Percentiles rank a stretch among this genome's conserved stretches.
These are phyloP conservation scores for Drosophila lutescens DNA, from an alignment of 2,888 invertebrate species.

Conservation along the genomic window DNA sequence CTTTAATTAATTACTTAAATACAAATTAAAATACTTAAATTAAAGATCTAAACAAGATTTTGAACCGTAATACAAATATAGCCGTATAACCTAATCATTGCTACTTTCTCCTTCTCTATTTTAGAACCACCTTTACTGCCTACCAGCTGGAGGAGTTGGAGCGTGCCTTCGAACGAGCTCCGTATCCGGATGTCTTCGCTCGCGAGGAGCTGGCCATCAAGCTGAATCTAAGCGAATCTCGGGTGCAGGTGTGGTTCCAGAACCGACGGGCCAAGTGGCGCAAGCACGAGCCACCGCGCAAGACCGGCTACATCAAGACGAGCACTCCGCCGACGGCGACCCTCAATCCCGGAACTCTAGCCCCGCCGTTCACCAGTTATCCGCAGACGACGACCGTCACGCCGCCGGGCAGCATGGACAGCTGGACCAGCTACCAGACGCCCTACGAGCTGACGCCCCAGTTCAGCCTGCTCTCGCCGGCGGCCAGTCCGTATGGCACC, in stretches of 20 bases:
- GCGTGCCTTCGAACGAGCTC: conserved; percentile 96
- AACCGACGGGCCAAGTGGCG: conserved; percentile 97
- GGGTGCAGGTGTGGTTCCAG: conserved; percentile 86
- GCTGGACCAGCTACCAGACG: conserved; percentile 91
- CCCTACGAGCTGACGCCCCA: conserved; percentile 92
- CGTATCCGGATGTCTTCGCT: conserved; percentile 98
- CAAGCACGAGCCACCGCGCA: conserved; percentile 96
- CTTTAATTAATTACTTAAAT: too few species aligned
- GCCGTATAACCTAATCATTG: background rate
- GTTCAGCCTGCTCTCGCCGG: conserved; percentile 89
- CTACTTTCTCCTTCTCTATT: conserved; percentile 53
- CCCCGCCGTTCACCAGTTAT: conserved; percentile 87
- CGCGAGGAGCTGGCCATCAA: conserved; percentile 96
- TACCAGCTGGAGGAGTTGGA: conserved; percentile 97
- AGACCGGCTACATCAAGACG: conserved; percentile 91
- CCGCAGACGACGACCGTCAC: conserved; percentile 87
- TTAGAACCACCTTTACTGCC: conserved; percentile 97
- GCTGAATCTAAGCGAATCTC: conserved; percentile 93
- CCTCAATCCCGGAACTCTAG: conserved; percentile 75
- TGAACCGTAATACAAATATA: too few species aligned
- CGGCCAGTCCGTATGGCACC: conserved; percentile 88
- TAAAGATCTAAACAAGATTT: too few species aligned
- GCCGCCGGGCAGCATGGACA: conserved; percentile 89
- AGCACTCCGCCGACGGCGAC: conserved; percentile 87
- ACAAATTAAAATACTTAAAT: too few species aligned